Evolutionary conservation across 2,888 invertebrate species (phyloP).

Genomic region (Liodrosophila aerea): DNA sequence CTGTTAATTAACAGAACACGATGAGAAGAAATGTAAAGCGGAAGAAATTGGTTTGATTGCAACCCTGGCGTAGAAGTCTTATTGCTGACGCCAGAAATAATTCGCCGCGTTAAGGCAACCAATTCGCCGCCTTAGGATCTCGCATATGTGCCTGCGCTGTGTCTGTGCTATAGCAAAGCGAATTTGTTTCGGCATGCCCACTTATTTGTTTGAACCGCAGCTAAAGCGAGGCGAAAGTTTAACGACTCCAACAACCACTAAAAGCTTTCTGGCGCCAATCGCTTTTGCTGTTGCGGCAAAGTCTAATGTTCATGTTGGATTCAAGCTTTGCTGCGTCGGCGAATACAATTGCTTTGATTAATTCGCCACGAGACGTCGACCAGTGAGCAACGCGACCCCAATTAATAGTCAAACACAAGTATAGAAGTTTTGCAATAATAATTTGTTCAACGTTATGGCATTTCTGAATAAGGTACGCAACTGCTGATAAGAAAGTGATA

Average conservation of each 20-base stretch:
- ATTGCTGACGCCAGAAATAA: no score
- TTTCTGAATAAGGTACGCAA: constrained; percentile 73
- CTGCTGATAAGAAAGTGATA: not conserved
- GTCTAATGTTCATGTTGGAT: constrained; percentile 63
- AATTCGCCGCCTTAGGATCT: constrained; percentile 39
- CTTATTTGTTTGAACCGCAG: constrained; percentile 2
- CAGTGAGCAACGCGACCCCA: constrained; percentile 41
- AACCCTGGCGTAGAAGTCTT: no score
- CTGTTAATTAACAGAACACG: no score
- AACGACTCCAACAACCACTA: constrained; percentile 20
- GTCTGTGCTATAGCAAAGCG: constrained; percentile 8
- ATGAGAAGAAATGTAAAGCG: no score
- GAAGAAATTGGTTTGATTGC: no score
- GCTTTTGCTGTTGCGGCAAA: no score
- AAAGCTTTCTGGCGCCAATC: no score
- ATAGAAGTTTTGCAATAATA: constrained; percentile 19
- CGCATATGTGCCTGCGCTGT: constrained; percentile 31
- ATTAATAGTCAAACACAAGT: constrained; percentile 9
- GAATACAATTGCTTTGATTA: constrained; percentile 38
- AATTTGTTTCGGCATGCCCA: constrained; percentile 30
- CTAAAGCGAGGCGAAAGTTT: constrained; percentile 38
- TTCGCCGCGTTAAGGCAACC: no score
- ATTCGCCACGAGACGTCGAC: constrained; percentile 48
- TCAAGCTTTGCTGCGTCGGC: constrained; percentile 24
- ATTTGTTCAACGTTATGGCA: constrained; percentile 54